Evolutionary conservation across 2,888 invertebrate species (phyloP).

Genomic region (Chrysolina oricalcia): DNA sequence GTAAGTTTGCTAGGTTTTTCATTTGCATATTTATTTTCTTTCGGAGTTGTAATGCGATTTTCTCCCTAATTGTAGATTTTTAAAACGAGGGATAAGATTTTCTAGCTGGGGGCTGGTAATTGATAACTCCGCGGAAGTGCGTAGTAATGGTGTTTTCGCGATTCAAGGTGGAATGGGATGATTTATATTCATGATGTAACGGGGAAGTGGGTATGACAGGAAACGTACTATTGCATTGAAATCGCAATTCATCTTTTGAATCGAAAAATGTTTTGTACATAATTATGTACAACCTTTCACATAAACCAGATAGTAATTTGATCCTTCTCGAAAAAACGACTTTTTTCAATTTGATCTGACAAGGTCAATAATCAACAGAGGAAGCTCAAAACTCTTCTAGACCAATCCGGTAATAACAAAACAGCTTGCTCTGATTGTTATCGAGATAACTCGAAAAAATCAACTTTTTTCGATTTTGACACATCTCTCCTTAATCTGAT

Average conservation of each 20-base stretch:
- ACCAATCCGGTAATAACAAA: too few relatives aligned
- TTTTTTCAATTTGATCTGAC: too few relatives aligned
- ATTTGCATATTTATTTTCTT: slow-evolving; percentile 57
- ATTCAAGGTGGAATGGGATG: slow-evolving; percentile 38
- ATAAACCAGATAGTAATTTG: too few relatives aligned
- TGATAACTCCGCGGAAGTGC: slow-evolving; percentile 48
- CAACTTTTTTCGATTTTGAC: too few relatives aligned
- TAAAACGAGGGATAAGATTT: slow-evolving; percentile 52
- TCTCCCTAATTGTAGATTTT: slow-evolving; percentile 52
- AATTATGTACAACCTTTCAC: too few relatives aligned
- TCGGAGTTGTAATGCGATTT: slow-evolving; percentile 53
- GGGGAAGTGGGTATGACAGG: slow-evolving; percentile 24
- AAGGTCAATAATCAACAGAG: too few relatives aligned
- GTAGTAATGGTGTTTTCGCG: slow-evolving; percentile 44
- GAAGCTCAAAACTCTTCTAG: too few relatives aligned
- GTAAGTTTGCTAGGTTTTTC: slow-evolving; percentile 56
- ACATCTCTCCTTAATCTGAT: too few relatives aligned
- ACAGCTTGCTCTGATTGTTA: too few relatives aligned
- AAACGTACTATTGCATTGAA: not conserved
- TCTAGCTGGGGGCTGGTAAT: slow-evolving; percentile 49
- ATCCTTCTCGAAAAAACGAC: too few relatives aligned
- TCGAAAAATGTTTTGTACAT: not conserved
- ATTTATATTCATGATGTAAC: slow-evolving; percentile 45
- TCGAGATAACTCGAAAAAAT: too few relatives aligned
- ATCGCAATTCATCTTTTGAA: not conserved